A percentile compares a stretch with the other conserved stretches of the same genome.
Conservation (phyloP, 2,888 invertebrate genomes). For the Adelphocoris suturalis region DNA sequence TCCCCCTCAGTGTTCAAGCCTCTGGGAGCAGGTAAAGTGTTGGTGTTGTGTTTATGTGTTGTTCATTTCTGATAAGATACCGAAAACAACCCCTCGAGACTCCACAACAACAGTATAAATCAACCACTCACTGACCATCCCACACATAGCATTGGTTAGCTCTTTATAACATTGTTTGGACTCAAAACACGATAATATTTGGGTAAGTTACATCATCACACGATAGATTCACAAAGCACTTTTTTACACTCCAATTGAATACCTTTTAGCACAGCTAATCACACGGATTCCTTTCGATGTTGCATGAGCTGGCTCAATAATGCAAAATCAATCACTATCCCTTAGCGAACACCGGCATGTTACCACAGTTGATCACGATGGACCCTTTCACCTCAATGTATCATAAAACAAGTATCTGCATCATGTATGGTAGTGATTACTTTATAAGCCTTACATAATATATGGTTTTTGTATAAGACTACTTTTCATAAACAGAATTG, state of each 20-base stretch:
- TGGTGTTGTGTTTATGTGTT: constrained; percentile 70
- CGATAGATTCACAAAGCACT: constrained; percentile 53
- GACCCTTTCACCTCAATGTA: too few relatives aligned
- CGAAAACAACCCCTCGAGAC: neutral
- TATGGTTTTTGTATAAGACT: too few relatives aligned
- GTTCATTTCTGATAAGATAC: constrained; percentile 48
- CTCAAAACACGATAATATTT: constrained; percentile 38
- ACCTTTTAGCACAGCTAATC: constrained; percentile 35
- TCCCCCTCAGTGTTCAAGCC: constrained; percentile 56
- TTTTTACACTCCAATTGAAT: neutral
- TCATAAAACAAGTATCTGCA: too few relatives aligned
- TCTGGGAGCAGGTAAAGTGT: constrained; percentile 71
- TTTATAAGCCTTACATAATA: too few relatives aligned
- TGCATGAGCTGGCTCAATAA: neutral
- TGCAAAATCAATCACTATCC: neutral
- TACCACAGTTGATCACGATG: neutral
- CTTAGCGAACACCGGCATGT: neutral
- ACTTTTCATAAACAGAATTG: too few relatives aligned
- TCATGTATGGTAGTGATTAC: too few relatives aligned
- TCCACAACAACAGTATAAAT: constrained; percentile 42
- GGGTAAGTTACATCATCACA: constrained; percentile 55
- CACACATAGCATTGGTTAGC: constrained; percentile 24
- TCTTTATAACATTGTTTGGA: constrained; percentile 35
- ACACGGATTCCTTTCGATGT: neutral
- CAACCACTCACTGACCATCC: constrained; percentile 33